Base-by-base conservation (phyloP, 2,113 vertebrate genomes). In the Nanorana parkeri region DNA sequence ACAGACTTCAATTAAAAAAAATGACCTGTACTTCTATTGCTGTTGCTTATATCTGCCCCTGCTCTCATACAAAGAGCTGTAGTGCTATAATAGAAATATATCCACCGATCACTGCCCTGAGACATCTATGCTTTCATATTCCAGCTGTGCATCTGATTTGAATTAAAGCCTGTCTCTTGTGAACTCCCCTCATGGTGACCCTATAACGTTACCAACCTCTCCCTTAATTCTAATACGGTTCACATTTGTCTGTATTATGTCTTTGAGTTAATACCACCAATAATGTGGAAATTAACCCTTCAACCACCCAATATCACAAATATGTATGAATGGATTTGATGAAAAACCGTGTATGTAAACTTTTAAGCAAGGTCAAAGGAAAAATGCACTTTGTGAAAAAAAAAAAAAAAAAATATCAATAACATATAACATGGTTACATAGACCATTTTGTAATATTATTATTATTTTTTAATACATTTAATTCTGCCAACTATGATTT, bases 161-260 rank as follows among this genome's bases (percentile, higher is more conserved):
- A 81, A 81, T 81, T 81, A 81, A 32, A 72, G 56, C 67, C 36
- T 29, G 58, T 81, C 68, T 73, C 79, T 63, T 29, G 68, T 60
- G 69, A 65, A 55, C 68, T 81, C 68, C 68, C 68, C 68, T 54
- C 20, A 68, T 60, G 17, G 56, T 81, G 69, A 81, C 69, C 69
- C 61, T 81, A 81, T 81, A 75, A 67, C 52, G 52, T 81, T 75
- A 74, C 80, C 60, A 81, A 67, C 60, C 51, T 81, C 80, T 74
- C 68, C 58, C 60, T 36, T 81, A 81, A 81, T 81, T 69, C 79
- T 81, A 73, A 81, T 73, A 81, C 58, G 55, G 79, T 73, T 81
- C 58, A 81, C 79, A 81, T 81, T 81, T 81, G 79, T 81, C 79
- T 81, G 79, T 73, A 81, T 81, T 81, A 81, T 81, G 68, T 81